These are phyloP conservation scores for Coleophora deauratella DNA, from an alignment of 2,888 invertebrate species.

Conservation along the genomic window DNA sequence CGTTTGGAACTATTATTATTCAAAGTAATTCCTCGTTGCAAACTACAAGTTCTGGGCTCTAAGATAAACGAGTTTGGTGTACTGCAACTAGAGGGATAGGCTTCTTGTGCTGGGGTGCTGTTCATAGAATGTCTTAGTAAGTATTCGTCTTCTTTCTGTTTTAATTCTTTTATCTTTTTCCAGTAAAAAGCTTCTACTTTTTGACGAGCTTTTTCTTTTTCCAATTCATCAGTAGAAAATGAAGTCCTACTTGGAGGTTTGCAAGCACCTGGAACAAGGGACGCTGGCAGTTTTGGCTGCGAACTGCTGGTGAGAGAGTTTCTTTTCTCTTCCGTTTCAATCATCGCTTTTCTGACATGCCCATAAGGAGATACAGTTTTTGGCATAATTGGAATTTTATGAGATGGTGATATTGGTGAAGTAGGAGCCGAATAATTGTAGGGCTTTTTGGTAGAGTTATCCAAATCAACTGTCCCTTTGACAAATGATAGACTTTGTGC, in stretches of 20 bases:
- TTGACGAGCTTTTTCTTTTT: constrained; percentile 72
- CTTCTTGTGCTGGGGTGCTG: constrained; percentile 14
- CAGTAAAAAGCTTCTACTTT: constrained; percentile 80
- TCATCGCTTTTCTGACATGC: constrained; percentile 52
- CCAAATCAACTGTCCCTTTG: constrained; percentile 16
- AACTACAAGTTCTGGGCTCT: constrained; percentile 43
- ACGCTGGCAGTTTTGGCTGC: constrained; percentile 20
- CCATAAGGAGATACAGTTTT: constrained; percentile 59
- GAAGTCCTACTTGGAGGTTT: constrained; percentile 21
- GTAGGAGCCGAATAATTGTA: constrained; percentile 67
- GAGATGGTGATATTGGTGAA: constrained; percentile 47
- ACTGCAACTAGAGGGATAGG: constrained; percentile 34
- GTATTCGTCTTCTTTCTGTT: constrained; percentile 76
- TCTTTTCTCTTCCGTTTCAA: constrained; percentile 53
- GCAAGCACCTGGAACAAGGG: constrained; percentile 24
- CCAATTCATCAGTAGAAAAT: constrained; percentile 25
- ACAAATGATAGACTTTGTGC: constrained; percentile 59
- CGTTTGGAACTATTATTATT: constrained; percentile 29
- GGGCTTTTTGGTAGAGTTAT: constrained; percentile 26
- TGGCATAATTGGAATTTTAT: constrained; percentile 59
- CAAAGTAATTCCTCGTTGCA: constrained; percentile 42
- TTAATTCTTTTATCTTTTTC: constrained; percentile 78
- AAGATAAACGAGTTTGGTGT: constrained; percentile 32
- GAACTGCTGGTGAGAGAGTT: constrained; percentile 41
- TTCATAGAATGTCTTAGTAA: constrained; percentile 41